phyloP scores from a whole-genome alignment of 2,113 vertebrate species.

The Potamarius usumacintae region DNA sequence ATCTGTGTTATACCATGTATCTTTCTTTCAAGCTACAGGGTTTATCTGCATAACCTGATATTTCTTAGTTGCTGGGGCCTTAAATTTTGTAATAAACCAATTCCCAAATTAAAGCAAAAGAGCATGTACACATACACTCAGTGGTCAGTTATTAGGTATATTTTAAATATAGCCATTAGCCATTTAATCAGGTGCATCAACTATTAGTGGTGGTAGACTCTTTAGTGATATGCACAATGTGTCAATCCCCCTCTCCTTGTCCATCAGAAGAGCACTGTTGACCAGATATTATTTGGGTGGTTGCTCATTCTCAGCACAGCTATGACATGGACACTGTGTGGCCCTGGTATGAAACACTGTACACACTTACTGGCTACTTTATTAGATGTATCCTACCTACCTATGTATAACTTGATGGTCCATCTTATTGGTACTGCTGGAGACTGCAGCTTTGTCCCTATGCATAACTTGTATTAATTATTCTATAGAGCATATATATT shows the following conservation, averaged over 20 bases:
- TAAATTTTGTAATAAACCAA: neutral
- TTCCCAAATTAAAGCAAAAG: neutral
- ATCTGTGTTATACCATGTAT: neutral
- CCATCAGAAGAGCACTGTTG: neutral
- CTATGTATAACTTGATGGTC: neutral
- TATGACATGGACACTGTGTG: neutral
- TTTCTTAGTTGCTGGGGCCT: neutral
- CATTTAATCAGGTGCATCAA: neutral
- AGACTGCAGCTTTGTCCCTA: neutral
- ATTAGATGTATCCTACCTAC: neutral
- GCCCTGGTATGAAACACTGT: neutral
- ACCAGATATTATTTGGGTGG: neutral
- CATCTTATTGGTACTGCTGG: neutral
- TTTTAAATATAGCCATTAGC: neutral
- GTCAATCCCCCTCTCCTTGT: neutral
- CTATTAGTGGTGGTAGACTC: neutral
- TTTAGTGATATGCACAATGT: neutral
- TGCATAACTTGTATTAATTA: neutral
- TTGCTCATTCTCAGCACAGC: neutral
- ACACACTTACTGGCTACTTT: neutral
- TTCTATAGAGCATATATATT: neutral
- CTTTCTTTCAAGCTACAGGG: neutral
- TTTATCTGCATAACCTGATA: neutral
- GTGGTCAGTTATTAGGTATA: neutral
- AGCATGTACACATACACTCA: neutral